Evolutionary conservation across 2,113 vertebrate species (phyloP).

Genomic region (Tympanuchus pallidicinctus): DNA sequence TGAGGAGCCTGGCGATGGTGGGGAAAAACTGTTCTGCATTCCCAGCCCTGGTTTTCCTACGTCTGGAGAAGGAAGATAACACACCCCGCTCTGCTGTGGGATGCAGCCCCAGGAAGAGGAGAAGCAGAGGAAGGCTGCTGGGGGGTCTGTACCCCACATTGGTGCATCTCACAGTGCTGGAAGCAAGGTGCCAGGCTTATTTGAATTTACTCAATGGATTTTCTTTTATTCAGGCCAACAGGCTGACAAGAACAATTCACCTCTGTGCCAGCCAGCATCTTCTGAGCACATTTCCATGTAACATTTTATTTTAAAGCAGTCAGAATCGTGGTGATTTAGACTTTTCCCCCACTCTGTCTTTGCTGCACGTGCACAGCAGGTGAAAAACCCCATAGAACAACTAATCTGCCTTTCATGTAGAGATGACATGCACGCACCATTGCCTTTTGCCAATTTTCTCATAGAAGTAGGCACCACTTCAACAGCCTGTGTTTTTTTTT

Average conservation of each 20-base stretch:
- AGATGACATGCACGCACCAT: background rate
- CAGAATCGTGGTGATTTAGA: too few species aligned
- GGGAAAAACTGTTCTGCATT: fast-evolving
- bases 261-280: background rate
- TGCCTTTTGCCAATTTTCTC: constrained; percentile 36
- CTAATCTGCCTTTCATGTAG: background rate
- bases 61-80: background rate
- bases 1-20: background rate
- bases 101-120: background rate
- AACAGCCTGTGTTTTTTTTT: background rate
- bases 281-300: background rate
- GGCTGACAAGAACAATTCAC: constrained; percentile 10
- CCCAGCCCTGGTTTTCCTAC: background rate
- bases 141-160: background rate
- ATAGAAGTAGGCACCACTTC: constrained; percentile 46
- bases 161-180: background rate
- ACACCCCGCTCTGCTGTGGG: background rate
- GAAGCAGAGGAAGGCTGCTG: background rate
- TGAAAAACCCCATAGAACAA: background rate
- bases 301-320: background rate
- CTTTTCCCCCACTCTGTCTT: background rate
- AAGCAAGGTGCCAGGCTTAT: background rate
- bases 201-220: background rate
- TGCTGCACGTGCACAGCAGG: background rate
- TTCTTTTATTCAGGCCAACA: background rate